phyloP scores from a whole-genome alignment of 2,797 vertebrate genomes.

The Sebastes alutus region DNA sequence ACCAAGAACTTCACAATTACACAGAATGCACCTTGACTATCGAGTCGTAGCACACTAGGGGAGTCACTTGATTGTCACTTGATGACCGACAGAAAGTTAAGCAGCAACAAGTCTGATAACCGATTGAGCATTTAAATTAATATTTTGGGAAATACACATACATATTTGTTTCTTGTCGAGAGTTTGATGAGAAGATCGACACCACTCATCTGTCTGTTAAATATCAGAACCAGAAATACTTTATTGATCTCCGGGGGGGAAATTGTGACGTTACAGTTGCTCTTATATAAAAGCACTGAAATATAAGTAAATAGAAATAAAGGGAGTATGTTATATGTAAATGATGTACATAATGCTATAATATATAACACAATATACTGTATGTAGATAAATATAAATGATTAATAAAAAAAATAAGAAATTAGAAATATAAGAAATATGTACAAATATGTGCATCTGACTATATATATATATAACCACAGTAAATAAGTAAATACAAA shows the following conservation, averaged over 20 bases:
- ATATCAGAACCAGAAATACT: neutral
- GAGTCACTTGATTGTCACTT: neutral
- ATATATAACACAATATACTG: too few species aligned
- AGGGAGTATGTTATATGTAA: too few species aligned
- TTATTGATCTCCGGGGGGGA: too few species aligned
- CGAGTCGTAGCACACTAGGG: neutral
- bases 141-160: neutral
- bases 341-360: too few species aligned
- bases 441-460: too few species aligned
- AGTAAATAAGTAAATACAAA: too few species aligned
- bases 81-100: neutral
- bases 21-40: neutral
- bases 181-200: neutral
- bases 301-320: too few species aligned
- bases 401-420: neutral
- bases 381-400: too few species aligned
- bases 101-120: neutral
- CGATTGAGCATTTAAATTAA: neutral
- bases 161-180: neutral
- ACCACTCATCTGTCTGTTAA: neutral
- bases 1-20: neutral
- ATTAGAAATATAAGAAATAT: too few species aligned
- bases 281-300: neutral
- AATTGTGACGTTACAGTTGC: too few species aligned
- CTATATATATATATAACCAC: too few species aligned